Evolutionary conservation across 1,140 invertebrate genomes (phyloP).

Genomic region (Eulimnadia texana): DNA sequence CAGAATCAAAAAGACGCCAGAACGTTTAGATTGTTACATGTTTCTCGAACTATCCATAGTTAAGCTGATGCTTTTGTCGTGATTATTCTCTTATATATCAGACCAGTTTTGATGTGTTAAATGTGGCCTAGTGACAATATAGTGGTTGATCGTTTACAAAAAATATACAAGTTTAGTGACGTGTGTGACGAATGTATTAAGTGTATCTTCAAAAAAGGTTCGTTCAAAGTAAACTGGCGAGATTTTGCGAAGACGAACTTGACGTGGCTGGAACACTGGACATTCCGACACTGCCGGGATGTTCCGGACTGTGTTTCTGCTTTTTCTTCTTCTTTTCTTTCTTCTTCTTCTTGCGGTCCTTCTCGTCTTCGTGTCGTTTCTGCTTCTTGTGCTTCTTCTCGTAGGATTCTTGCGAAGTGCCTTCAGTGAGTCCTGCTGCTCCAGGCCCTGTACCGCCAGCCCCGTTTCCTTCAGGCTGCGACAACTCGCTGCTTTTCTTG

Average conservation of each 20-base stretch:
- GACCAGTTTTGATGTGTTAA: not conserved
- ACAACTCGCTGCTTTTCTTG: conserved; percentile 58
- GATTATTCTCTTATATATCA: not conserved
- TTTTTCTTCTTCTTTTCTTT: conserved; percentile 89
- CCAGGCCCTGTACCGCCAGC: conserved; percentile 36
- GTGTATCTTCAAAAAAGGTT: not conserved
- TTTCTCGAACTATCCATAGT: not conserved
- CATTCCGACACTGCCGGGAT: conserved; percentile 31
- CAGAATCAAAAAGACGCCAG: not conserved
- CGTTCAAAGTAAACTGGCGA: not conserved
- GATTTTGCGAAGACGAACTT: not conserved
- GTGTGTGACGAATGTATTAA: not conserved
- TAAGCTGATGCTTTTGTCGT: not conserved
- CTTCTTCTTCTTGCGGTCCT: conserved; percentile 84
- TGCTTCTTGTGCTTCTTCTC: conserved; percentile 95
- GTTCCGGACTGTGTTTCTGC: conserved; percentile 82
- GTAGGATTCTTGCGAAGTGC: conserved; percentile 49
- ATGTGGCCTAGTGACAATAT: not conserved
- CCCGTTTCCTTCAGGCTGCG: conserved; percentile 36
- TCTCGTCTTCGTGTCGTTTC: conserved; percentile 83
- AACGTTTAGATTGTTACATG: not conserved
- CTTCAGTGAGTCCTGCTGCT: conserved; percentile 13
- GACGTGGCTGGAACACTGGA: not conserved
- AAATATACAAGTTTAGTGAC: too few relatives aligned
- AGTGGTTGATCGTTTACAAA: too few relatives aligned